Evolutionary conservation across 2,797 vertebrate species (phyloP), one percentile per base, ranked within the genome.

Genomic region (Dallia pectoralis): DNA sequence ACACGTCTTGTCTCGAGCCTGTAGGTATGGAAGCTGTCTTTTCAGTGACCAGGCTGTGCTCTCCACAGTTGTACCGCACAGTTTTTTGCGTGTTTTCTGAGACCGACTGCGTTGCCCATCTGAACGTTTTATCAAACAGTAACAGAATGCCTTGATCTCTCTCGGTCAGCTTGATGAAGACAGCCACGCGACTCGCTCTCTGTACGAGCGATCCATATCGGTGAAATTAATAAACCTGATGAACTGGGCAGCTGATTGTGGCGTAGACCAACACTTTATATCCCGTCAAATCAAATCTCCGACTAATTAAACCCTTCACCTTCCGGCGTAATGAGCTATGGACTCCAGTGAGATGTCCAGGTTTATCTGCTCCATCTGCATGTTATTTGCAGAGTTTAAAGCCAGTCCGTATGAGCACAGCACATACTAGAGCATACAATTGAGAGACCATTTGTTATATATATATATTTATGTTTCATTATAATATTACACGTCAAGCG

Each of bases 291-390:
- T 64, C 25, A 71, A 30, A 30, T 11, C 49, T 44, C 66, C 70
- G 40, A 71, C 30, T 1, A 69, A 56, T n/a, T 30, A n/a, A 69
- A 69, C 25, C 7, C 18, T 33, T 12, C 29, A 11, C 4, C 29
- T 51, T 18, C 2, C 44, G 36, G 33, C 73, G 70, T 74, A 77
- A 79, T 77, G 76, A 15, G 53, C n/a, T 25, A 56, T 9, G 40
- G 51, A 66, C 64, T 64, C 74, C 27, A 59, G 70, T 65, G 77
- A 78, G 32, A 84, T 83, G 79, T 71, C 74, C 74, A 81, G 80
- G 81, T 85, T 87, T 48, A 25, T 82, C 81, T 77, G 71, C 70
- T 87, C 73, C 73, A 81, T 81, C 71, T 79, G 82, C 79, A 87
- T 81, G 85, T 85, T 83, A 72, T 59, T 78, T 65, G 51, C 74